Base-by-base conservation (phyloP, 2,888 invertebrate genomes). In the Heliconius aoede region DNA sequence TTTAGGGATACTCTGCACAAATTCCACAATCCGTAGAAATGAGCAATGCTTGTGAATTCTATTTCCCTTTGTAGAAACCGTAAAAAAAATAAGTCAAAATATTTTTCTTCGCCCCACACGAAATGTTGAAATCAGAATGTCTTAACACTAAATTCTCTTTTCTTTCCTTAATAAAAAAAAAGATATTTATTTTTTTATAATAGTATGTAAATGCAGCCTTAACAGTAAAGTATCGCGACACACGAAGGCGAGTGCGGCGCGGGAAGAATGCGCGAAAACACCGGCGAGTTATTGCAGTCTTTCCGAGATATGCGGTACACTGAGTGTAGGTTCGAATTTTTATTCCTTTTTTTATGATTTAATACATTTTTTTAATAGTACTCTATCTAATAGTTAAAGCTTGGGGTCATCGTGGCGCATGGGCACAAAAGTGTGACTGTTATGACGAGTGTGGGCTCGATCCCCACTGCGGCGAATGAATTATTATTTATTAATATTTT, bases 221-320 rank as follows among this genome's bases (percentile, higher is more conserved):
- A 74, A 51, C 74, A 26, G 60, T 32, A 71, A 72, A 24, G 74
- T 69, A 46, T 77, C 62, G 79, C 68, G 77, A 55, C 55, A 68
- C 40, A 71, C 73, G 73, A 68, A 67, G 74, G 55, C 64, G 76
- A 74, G 79, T 72, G 62, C 51, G 74, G 74, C 71, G 77, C 76
- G 81, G 91, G 88, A 93, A 92, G 92, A 92, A 93, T 92, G 91
- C 89, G 89, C 90, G 91, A 91, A 91, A 92, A 92, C 90, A 90
- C 88, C 86, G 85, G 78, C 89, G 89, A 90, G 88, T 90, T 92
- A 91, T 90, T 90, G 88, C 88, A 86, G 85, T 81, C 86, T 91
- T 91, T 89, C 90, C 85, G 86, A 86, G 86, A 87, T 87, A 88
- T 87, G 88, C 80, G 84, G 89, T 83, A 91, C 87, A 84, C 81